These are phyloP conservation scores for Cyclophora albipunctata DNA, from an alignment of 2,888 invertebrate species.

Conservation along the genomic window DNA sequence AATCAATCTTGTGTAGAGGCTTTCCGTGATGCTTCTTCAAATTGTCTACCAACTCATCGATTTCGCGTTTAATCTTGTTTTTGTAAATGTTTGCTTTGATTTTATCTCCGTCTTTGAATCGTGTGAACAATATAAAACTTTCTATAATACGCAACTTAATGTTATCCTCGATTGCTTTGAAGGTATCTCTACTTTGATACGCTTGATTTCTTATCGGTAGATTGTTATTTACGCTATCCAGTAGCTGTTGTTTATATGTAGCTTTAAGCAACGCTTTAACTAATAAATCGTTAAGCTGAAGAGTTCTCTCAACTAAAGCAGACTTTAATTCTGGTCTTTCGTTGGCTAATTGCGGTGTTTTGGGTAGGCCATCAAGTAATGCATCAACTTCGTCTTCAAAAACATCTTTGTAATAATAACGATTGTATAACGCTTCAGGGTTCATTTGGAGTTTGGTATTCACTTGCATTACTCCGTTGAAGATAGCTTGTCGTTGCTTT, in stretches of 20 bases:
- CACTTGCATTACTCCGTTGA: constrained; percentile 43
- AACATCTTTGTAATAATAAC: constrained; percentile 42
- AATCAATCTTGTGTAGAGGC: constrained; percentile 27
- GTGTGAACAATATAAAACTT: constrained; percentile 35
- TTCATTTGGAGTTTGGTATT: constrained; percentile 42
- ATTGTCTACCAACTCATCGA: constrained; percentile 30
- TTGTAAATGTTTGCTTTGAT: constrained; percentile 37
- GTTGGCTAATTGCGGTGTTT: constrained; percentile 31
- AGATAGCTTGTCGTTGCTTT: constrained; percentile 35
- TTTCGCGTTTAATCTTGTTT: constrained; percentile 34
- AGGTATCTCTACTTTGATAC: constrained; percentile 8
- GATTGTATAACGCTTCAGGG: constrained; percentile 31
- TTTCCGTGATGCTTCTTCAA: constrained; percentile 31
- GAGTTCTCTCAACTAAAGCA: constrained; percentile 39
- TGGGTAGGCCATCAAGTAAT: constrained; percentile 38
- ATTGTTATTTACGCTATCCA: constrained; percentile 31
- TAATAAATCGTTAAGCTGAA: constrained; percentile 29
- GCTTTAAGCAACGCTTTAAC: constrained; percentile 19
- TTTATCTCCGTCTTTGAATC: constrained; percentile 36
- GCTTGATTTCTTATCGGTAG: constrained; percentile 20
- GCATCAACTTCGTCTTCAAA: constrained; percentile 51
- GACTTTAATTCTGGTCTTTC: constrained; percentile 36
- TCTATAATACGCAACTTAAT: constrained; percentile 39
- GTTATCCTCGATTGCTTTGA: constrained; percentile 33
- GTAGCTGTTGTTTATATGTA: constrained; percentile 38